Evolutionary conservation across 2,113 vertebrate species (phyloP), one percentile per base, ranked within the genome.

Genomic region (Paracyprichromis sp.): DNA sequence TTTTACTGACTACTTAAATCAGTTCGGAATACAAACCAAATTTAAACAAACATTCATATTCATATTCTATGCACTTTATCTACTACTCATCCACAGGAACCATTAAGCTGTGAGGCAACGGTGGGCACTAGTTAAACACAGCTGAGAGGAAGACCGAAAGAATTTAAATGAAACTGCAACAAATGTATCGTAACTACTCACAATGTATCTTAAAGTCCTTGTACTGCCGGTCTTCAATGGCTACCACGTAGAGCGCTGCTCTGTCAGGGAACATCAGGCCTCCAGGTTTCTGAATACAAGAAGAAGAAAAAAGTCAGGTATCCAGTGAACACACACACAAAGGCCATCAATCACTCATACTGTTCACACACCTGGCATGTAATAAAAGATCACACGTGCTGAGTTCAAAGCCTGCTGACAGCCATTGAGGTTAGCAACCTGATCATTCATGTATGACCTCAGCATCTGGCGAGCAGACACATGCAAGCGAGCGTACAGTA

Each of bases 161-260:
- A 34, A 5, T 45, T 31, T 9, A n/a, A 53, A 38, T 17, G 14
- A 24, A 82, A 86, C 4, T 4, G 21, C 12, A 45, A 16, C 17
- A 34, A 59, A 56, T 47, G 7, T 38, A 4, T 7, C 1, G 16
- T 50, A 21, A 66, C 43, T 57, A 95, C 98, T 99, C 91, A 99
- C 98, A 99, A 91, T 99, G 98, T 90, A 99, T 99, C 97, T 99
- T 99, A 96, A 99, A 99, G 97, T 99, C 98, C 95, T 99, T 99
- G 95, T 99, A 99, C 91, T 99, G 98, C 92, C 98, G 95, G 94
- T 99, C 98, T 94, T 99, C 98, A 61, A 99, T 99, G 92, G 98
- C 98, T 69, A 98, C 97, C 95, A 99, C 96, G 78, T 99, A 99
- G 89, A 99, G 96, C 80, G 98, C 96, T 57, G 98, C 98, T 95